Evolutionary conservation across 92 coral and sea anemone genomes (phyloP), one percentile per base, ranked within the genome.

Genomic region (Epizoanthus ramosus): DNA sequence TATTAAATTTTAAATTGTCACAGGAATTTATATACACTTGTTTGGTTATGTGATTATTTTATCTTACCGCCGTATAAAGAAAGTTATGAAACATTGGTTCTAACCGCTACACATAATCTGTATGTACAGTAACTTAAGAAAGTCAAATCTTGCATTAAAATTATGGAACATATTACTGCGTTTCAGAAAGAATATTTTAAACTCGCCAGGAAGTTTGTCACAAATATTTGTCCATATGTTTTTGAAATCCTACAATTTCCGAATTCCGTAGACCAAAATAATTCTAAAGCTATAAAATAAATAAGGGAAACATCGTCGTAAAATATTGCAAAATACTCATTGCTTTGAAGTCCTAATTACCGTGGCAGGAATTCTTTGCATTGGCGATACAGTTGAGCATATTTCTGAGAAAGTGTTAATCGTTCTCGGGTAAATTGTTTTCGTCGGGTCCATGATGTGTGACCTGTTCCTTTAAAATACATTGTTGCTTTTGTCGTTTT

Each of bases 321-420:
- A 67, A 33, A 67, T 33, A 67, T 66, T 15, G 2, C 21, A 35
- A 67, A 67, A 50, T 50, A 1, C 54, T 50, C 15, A 50, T 50
- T 16, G 54, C 54, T 50, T 50, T 50, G 54, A 10, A 50, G 54
- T 50, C 1, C 54, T 50, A 50, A 12, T 50, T 6, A 50, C 54
- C 8, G 54, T 8, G n/a, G 31, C 31, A 6, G 72, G 13, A 67
- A 17, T 24, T 10, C 15, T 65, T 28, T 3, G 19, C 17, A 12
- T 19, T 67, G 15, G 7, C 50, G 72, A 41, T 13, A 67, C 54
- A 25, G 72, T 33, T 67, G 3, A 66, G 19, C 71, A 31, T n/a
- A n/a, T n/a, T 66, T 66, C n/a, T 8, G 15, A 66, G 28, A 31
- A 66, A n/a, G 47, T 67, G 72, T 33, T 67, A 67, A 67, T 33